Base-by-base conservation (phyloP, 2,113 vertebrate genomes). In the Gorsachius goisagi region DNA sequence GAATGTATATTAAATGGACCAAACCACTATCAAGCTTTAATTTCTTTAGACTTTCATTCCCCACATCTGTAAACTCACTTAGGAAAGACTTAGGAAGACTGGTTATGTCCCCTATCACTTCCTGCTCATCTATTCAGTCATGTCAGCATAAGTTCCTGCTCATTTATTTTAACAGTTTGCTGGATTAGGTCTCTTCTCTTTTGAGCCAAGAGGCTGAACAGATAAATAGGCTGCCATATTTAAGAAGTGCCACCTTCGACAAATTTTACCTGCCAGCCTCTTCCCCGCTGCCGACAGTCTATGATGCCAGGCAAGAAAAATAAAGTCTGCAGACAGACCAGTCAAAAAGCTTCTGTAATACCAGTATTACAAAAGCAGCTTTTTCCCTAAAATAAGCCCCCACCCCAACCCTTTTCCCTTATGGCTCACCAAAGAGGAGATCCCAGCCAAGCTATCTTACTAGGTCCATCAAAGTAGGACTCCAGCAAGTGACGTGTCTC, bases 401-500 rank as follows among this genome's bases (percentile, higher is more conserved):
- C 86, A 77, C 64, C 85, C 89, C 76, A 92, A 64, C 80, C 62
- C 52, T 94, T 93, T 87, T 82, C 81, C 89, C 94, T 94, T 85
- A 91, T 78, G 68, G 92, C 90, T 96, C 89, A 96, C 79, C 92
- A 88, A 95, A 94, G 80, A 95, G 90, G 77, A 94, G 86, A 94
- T 89, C 92, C 90, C 92, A 95, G 92, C 41, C 94, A 95, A 95
- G 76, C 73, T 87, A 95, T 89, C 84, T 97, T 95, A 92, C 92
- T 93, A 95, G 91, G 94, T 95, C 90, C 95, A 95, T 27, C 94
- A 95, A 96, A 95, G 90, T 82, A 95, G 92, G 90, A 97, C 86
- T 92, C 92, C 95, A 95, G 94, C 92, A 95, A 95, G 83, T 89
- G 92, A 87, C 49, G 24, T 58, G 83, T 60, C 95, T 97, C 90